These are phyloP conservation scores for Leistus spinibarbis DNA, from an alignment of 2,888 invertebrate genomes.

Conservation along the genomic window DNA sequence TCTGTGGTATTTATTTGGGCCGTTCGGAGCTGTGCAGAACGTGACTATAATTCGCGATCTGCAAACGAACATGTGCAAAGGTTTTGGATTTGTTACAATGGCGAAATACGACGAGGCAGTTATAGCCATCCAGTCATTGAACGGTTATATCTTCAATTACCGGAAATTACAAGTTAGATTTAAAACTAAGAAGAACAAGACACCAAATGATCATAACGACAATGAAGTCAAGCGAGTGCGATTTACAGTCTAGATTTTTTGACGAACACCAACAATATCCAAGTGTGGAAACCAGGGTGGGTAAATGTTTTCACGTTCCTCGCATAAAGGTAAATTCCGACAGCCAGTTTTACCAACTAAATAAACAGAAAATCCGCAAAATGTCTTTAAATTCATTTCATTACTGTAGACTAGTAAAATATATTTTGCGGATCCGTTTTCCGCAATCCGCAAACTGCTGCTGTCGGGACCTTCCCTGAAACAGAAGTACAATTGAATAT, in stretches of 20 bases:
- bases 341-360: no score
- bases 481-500: no score
- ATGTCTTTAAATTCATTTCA: no score
- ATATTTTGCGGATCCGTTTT: no score
- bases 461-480: no score
- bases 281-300: neutral
- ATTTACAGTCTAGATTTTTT: constrained; percentile 5
- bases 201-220: constrained; percentile 60
- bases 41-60: constrained; percentile 96
- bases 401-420: no score
- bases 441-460: no score
- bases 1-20: constrained; percentile 94
- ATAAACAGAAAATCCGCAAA: no score
- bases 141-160: constrained; percentile 94
- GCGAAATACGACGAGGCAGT: constrained; percentile 97
- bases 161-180: constrained; percentile 97
- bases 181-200: constrained; percentile 90
- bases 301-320: neutral
- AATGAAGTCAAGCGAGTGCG: neutral
- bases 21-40: constrained; percentile 96
- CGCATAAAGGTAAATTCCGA: neutral
- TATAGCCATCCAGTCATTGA: constrained; percentile 93
- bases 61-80: constrained; percentile 96
- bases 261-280: neutral
- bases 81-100: constrained; percentile 98